phyloP scores from a whole-genome alignment of 2,888 invertebrate genomes.

The Philereme vetulata region DNA sequence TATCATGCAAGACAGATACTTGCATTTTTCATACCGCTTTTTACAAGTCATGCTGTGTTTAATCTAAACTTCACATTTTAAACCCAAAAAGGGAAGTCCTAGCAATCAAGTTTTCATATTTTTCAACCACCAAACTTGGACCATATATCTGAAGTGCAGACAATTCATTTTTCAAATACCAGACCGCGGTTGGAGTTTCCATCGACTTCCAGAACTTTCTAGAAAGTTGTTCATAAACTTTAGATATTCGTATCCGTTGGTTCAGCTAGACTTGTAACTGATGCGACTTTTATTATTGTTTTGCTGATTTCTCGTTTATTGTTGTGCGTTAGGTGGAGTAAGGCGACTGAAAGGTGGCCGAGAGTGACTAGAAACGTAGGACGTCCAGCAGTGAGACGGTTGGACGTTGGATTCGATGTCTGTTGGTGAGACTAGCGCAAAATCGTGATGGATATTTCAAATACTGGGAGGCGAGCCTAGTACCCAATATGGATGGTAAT shows the following conservation, averaged over 20 bases:
- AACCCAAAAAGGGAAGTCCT: slow-evolving; percentile 33
- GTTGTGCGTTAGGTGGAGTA: no score
- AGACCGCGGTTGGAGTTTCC: slow-evolving; percentile 61
- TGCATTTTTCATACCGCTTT: no score
- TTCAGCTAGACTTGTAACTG: slow-evolving; percentile 42
- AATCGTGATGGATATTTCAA: no score
- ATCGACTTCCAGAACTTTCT: slow-evolving; percentile 59
- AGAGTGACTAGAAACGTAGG: no score
- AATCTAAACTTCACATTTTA: slow-evolving; percentile 25
- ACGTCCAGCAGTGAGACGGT: no score
- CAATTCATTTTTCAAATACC: slow-evolving; percentile 81
- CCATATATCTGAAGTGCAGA: slow-evolving; percentile 78
- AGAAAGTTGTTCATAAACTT: slow-evolving; percentile 66
- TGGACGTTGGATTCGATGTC: no score
- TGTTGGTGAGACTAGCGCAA: no score
- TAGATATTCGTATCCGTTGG: slow-evolving; percentile 72
- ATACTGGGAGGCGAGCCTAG: no score
- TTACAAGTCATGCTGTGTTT: slow-evolving; percentile 15
- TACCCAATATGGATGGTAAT: no score
- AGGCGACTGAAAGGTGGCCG: no score
- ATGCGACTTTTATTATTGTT: slow-evolving; percentile 10
- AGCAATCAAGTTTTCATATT: slow-evolving; percentile 61
- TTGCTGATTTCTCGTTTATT: no score
- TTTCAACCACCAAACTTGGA: slow-evolving; percentile 63
- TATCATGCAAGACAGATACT: no score